Percentiles rank a stretch among this genome's conserved stretches.
These are phyloP conservation scores for Vultur gryphus DNA, from an alignment of 2,797 vertebrate genomes.

Conservation along the genomic window DNA sequence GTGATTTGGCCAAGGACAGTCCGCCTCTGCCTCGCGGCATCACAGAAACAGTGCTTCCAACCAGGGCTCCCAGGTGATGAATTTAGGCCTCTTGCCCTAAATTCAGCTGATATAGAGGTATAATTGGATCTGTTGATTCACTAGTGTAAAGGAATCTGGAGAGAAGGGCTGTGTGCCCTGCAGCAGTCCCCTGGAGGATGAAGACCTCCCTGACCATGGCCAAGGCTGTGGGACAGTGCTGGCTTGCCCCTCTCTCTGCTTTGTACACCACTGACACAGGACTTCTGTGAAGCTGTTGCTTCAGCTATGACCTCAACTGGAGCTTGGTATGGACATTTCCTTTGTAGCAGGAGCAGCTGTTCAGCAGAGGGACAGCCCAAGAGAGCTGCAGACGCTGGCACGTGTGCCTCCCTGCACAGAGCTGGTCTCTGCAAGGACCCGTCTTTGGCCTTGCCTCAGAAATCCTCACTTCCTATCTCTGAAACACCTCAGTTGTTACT, in stretches of 20 bases:
- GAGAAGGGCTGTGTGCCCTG: background rate
- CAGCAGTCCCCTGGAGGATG: no score
- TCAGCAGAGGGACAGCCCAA: background rate
- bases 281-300: background rate
- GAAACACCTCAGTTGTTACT: background rate
- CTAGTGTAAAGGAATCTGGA: background rate
- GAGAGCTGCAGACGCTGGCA: background rate
- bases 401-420: background rate
- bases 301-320: background rate
- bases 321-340: background rate
- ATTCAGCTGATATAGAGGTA: background rate
- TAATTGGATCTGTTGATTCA: background rate
- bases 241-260: background rate
- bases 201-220: background rate
- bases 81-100: background rate
- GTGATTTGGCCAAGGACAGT: background rate
- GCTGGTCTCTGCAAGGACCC: background rate
- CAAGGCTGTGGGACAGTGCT: background rate
- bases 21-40: rapidly evolving
- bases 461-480: background rate
- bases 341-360: background rate
- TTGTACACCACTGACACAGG: no score
- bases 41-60: background rate
- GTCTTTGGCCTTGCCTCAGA: background rate
- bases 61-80: background rate